These are phyloP conservation scores for Holotrichia oblita DNA, from an alignment of 1,140 invertebrate species.

Conservation along the genomic window DNA sequence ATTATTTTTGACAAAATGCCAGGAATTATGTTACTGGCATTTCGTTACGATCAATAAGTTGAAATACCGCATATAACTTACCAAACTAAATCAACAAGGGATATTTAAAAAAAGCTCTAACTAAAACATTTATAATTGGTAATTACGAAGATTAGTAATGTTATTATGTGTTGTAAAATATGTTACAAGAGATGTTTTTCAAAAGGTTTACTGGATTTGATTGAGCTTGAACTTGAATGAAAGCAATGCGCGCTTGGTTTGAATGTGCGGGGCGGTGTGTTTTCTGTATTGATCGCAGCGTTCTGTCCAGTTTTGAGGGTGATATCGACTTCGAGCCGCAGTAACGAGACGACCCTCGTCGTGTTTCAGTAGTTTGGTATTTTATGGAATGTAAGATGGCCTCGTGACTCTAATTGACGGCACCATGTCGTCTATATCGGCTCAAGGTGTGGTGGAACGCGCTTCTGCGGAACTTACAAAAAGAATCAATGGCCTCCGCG, in stretches of 20 bases:
- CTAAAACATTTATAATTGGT: background rate
- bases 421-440: constrained; percentile 71
- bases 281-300: constrained; percentile 40
- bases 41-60: background rate
- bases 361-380: background rate
- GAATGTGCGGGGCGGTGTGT: constrained; percentile 29
- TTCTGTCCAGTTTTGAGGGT: constrained; percentile 33
- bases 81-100: background rate
- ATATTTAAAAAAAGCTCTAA: background rate
- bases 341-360: constrained; percentile 41
- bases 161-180: background rate
- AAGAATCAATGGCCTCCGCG: constrained; percentile 84
- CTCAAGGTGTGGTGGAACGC: constrained; percentile 85
- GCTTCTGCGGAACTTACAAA: constrained; percentile 88
- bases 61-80: constrained; percentile 5
- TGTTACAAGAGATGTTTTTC: background rate
- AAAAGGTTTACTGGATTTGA: background rate
- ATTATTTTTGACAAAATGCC: background rate
- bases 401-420: constrained; percentile 42
- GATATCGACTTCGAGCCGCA: constrained; percentile 44
- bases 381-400: constrained; percentile 40
- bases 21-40: background rate
- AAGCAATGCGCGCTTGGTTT: constrained; percentile 30
- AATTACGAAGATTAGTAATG: background rate
- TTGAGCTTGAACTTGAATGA: constrained; percentile 41